A percentile compares a stretch with the other conserved stretches of the same genome.
These are phyloP conservation scores for Baronia brevicornis DNA, from an alignment of 2,888 invertebrate genomes.

Conservation along the genomic window DNA sequence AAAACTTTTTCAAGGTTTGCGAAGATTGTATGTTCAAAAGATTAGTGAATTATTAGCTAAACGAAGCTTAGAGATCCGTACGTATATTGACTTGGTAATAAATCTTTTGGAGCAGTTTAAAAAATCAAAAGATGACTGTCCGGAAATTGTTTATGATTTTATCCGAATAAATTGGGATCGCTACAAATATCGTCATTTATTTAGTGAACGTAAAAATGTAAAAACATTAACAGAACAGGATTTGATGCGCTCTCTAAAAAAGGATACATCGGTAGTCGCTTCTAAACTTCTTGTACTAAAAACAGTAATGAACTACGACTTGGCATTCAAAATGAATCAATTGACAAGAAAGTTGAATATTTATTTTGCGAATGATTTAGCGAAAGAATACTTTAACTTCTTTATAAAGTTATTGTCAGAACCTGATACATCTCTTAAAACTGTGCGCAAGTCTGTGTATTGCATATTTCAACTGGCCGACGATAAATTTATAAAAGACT, in stretches of 20 bases:
- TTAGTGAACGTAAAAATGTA: slow-evolving; percentile 15
- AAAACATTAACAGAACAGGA: slow-evolving; percentile 18
- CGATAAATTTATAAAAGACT: slow-evolving; percentile 25
- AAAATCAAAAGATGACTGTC: slow-evolving; percentile 32
- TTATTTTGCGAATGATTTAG: slow-evolving; percentile 40
- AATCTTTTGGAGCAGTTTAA: slow-evolving; percentile 21
- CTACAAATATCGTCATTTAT: slow-evolving; percentile 19
- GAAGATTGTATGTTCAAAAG: slow-evolving; percentile 26
- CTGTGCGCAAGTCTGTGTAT: slow-evolving; percentile 24
- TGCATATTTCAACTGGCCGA: slow-evolving; percentile 36
- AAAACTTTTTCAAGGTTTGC: slow-evolving; percentile 25
- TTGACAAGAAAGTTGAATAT: slow-evolving; percentile 38
- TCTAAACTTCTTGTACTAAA: slow-evolving; percentile 15
- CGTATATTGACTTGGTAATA: slow-evolving; percentile 23
- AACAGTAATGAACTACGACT: slow-evolving; percentile 2
- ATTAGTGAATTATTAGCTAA: slow-evolving; percentile 21
- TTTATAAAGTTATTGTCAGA: slow-evolving; percentile 24
- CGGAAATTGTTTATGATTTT: slow-evolving; percentile 31
- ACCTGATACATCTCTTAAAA: slow-evolving; percentile 4
- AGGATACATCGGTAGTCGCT: slow-evolving; percentile 19
- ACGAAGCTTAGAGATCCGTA: slow-evolving; percentile 19
- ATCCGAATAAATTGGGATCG: slow-evolving; percentile 26
- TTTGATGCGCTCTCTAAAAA: slow-evolving; percentile 22
- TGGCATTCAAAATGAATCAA: slow-evolving; percentile 21
- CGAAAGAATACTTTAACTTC: slow-evolving; percentile 28